These are phyloP conservation scores for Sceloporus undulatus DNA, from an alignment of 2,113 vertebrate species.

Conservation along the genomic window DNA sequence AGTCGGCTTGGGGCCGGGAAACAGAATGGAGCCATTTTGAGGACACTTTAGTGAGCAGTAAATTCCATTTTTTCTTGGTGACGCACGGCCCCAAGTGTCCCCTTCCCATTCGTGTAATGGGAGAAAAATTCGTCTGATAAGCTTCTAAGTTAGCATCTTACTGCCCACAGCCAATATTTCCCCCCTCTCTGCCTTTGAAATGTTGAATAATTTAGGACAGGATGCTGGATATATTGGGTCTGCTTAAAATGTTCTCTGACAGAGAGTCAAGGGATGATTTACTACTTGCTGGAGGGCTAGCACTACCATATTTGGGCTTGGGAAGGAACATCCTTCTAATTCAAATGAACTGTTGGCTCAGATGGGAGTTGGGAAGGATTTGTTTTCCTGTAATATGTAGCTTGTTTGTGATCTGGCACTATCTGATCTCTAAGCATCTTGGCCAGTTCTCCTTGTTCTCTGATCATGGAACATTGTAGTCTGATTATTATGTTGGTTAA, in stretches of 20 bases:
- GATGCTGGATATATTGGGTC: background rate
- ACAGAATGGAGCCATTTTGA: no score
- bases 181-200: background rate
- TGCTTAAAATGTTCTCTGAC: background rate
- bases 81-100: no score
- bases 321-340: background rate
- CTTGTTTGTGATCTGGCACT: background rate
- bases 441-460: background rate
- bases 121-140: no score
- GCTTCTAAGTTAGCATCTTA: no score
- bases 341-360: background rate
- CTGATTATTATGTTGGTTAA: background rate
- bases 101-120: no score
- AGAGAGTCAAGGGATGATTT: background rate
- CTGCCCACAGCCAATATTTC: background rate
- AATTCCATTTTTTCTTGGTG: no score
- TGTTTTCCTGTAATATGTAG: background rate
- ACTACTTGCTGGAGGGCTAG: slow-evolving; percentile 1
- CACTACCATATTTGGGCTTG: slow-evolving; percentile 15
- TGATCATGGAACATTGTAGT: background rate
- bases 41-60: no score
- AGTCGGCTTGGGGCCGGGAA: no score
- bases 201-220: background rate
- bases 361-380: background rate
- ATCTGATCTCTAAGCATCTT: background rate